Base-by-base conservation (phyloP, 2,888 invertebrate genomes). In the Diaprepes abbreviatus region DNA sequence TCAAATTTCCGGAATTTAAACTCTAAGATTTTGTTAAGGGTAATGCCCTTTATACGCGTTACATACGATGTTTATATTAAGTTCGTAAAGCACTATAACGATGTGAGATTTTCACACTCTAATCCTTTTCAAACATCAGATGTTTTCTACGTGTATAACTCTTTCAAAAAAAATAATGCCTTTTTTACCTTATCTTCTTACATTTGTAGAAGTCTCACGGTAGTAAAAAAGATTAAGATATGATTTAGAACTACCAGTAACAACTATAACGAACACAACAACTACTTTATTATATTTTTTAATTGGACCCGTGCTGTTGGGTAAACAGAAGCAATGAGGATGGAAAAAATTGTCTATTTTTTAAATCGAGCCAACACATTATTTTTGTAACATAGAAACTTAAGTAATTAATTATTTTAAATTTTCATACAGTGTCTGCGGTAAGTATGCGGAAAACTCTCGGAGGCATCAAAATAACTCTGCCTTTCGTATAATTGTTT, bases 221-320 rank as follows among this genome's bases (percentile, higher is more conserved):
- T 17, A 40, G 40, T 40, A 40, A 40, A 40, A n/a, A 17, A 16
- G 40, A 40, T 40, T 40, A 40, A 40, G 40, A 40, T 40, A 40
- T 40, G 40, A 40, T 40, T 40, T 40, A 40, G 17, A 40, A 17
- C 40, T 40, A 10, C 6, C 7, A 40, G 40, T 40, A 17, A 16
- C 40, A 7, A 40, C 40, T 40, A n/a, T n/a, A 40, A 40, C 40
- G 17, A 40, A 17, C 17, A 5, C 16, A 40, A 40, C 4, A 40
- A 40, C 40, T 40, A 1, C 1, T 17, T 24, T 40, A 7, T 7
- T 40, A 3, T 2, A 16, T 40, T 3, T 36, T 40, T 40, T 40
- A 40, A 40, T 40, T 40, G 40, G 17, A 16, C 16, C 3, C 3
- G 24, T 5, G 5, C 24, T 4, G 24, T 24, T 24, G 5, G 3